Evolutionary conservation across 2,888 invertebrate genomes (phyloP), one percentile per base, ranked within the genome.

Genomic region (Cylindroiulus punctatus): DNA sequence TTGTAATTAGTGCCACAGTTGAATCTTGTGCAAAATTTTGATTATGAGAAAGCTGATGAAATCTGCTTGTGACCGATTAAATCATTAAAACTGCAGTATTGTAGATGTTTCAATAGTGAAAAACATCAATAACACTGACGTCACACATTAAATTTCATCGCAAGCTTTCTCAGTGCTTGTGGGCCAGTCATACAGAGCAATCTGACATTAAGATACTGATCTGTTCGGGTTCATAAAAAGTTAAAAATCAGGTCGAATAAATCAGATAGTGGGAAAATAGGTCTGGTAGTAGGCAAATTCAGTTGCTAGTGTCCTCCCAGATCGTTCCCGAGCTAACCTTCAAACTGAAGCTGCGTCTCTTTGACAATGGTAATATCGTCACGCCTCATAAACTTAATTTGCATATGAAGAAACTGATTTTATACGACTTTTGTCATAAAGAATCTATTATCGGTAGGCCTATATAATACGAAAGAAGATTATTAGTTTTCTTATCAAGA

Each of bases 321-420:
- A 65, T 26, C 65, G 65, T 65, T 65, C 22, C 65, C 65, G 12
- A 26, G 26, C 22, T 65, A 65, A 65, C 65, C 65, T 65, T 65
- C 65, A 65, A 65, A 65, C 65, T 65, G 26, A 65, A 22, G 65
- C 65, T 65, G 65, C 65, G 57, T 57, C 57, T 57, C 22, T 65
- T 26, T 12, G 26, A 65, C 65, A 65, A 65, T 65, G 65, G 65
- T 65, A 65, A 65, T 65, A 65, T 65, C 65, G 65, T 65, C 65
- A 65, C 65, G 65, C 65, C 65, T 65, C 65, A 65, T 65, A 65
- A 65, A 65, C 65, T 65, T 65, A 65, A 65, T 65, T 65, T 65
- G 65, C 65, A 65, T 65, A 65, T 65, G 65, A 65, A 65, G 65
- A 65, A 65, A 65, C 65, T 65, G 65, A 65, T 65, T 65, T 65